phyloP scores from a whole-genome alignment of 2,888 invertebrate species.

The Baronia brevicornis region DNA sequence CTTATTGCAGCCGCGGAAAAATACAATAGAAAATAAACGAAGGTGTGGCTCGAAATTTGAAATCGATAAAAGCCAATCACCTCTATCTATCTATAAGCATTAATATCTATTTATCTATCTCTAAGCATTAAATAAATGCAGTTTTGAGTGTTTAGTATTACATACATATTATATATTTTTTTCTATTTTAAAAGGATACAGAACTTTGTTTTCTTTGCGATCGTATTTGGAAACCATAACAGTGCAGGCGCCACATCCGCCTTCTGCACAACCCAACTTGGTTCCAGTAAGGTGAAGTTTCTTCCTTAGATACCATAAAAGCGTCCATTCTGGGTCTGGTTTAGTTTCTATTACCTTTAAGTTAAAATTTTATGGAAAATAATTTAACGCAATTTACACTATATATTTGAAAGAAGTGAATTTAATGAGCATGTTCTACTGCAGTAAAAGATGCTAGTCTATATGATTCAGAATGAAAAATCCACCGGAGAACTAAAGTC shows the following conservation, averaged over 20 bases:
- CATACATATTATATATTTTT: neutral
- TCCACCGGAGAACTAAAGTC: too few species aligned
- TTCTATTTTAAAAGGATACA: conserved; percentile 57
- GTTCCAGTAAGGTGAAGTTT: conserved; percentile 90
- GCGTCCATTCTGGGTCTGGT: conserved; percentile 90
- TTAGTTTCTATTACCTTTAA: conserved; percentile 81
- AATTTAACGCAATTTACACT: conserved; percentile 2
- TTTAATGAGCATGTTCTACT: neutral
- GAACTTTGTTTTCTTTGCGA: conserved; percentile 64
- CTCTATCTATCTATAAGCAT: too few species aligned
- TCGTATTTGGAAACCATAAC: conserved; percentile 92
- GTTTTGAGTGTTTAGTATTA: conserved; percentile 4
- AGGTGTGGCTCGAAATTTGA: too few species aligned
- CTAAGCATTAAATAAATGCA: conserved; percentile 7
- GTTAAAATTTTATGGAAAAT: conserved; percentile 1
- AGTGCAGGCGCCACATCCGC: conserved; percentile 97
- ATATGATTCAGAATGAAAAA: too few species aligned
- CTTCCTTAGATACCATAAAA: conserved; percentile 88
- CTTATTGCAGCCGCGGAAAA: too few species aligned
- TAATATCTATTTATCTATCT: neutral
- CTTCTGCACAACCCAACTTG: conserved; percentile 95
- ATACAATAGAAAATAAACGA: too few species aligned
- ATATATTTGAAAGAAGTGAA: neutral
- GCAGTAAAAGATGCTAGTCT: too few species aligned
- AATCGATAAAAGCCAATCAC: too few species aligned